phyloP scores from a whole-genome alignment of 2,888 invertebrate species.

The Gastrophysa polygoni region DNA sequence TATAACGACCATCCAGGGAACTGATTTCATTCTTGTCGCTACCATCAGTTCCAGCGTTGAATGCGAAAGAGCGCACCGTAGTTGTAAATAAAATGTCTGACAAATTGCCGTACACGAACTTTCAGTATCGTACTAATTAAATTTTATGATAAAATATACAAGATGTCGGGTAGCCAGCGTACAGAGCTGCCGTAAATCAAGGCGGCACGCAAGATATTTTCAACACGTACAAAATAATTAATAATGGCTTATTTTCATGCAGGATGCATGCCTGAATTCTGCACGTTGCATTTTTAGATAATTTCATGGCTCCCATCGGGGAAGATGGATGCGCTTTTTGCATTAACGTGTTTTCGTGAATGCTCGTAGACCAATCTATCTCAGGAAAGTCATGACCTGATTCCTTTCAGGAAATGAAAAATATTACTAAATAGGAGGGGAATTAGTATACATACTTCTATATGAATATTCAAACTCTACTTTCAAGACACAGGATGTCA shows the following conservation, averaged over 20 bases:
- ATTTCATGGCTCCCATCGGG: slow-evolving; percentile 10
- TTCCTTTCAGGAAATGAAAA: no score
- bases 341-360: slow-evolving; percentile 20
- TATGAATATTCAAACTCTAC: no score
- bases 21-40: slow-evolving; percentile 14
- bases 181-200: slow-evolving; percentile 28
- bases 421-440: no score
- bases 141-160: slow-evolving; percentile 32
- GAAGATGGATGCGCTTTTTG: slow-evolving; percentile 9
- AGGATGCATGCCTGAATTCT: slow-evolving; percentile 41
- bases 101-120: slow-evolving; percentile 22
- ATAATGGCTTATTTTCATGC: slow-evolving; percentile 44
- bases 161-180: slow-evolving; percentile 21
- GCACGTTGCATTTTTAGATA: slow-evolving; percentile 16
- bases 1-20: slow-evolving; percentile 8
- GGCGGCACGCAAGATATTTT: slow-evolving; percentile 28
- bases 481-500: no score
- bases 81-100: slow-evolving; percentile 23
- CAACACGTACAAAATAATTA: slow-evolving; percentile 41
- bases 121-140: slow-evolving; percentile 24
- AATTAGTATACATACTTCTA: no score
- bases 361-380: no score
- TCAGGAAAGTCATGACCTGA: no score
- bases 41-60: slow-evolving; percentile 12
- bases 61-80: slow-evolving; percentile 19